These are phyloP conservation scores for Stenchaetothrips biformis DNA, from an alignment of 2,888 invertebrate species.

Conservation along the genomic window DNA sequence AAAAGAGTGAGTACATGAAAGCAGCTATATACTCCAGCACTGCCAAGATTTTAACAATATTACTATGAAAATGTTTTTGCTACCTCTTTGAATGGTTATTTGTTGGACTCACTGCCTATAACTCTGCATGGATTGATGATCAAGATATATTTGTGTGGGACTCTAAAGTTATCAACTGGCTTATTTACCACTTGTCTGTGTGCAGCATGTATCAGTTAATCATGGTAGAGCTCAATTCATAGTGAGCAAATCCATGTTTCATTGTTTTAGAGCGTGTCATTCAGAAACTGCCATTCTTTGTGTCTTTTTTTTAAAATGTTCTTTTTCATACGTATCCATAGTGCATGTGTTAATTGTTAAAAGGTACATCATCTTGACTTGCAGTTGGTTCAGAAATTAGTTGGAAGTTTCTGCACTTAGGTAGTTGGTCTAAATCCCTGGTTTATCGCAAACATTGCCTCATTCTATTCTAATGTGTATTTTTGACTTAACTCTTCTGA, in stretches of 20 bases:
- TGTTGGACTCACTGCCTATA: conserved; percentile 15
- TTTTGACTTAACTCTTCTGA: not conserved
- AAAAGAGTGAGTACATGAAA: not conserved
- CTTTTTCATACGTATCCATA: not conserved
- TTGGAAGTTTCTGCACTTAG: not conserved
- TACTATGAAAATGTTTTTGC: conserved; percentile 14
- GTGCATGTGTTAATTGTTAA: not conserved
- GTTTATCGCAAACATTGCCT: not conserved
- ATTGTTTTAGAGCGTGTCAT: not conserved
- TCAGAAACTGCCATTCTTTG: conserved; percentile 2
- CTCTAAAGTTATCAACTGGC: conserved; percentile 12
- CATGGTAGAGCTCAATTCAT: not conserved
- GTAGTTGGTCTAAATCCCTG: not conserved
- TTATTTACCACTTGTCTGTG: conserved; percentile 17
- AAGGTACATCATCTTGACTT: not conserved
- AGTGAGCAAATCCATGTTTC: not conserved
- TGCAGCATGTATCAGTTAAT: not conserved
- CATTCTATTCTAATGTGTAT: not conserved
- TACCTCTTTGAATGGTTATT: conserved; percentile 21
- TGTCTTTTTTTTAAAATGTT: conserved; percentile 4
- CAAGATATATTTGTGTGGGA: not conserved
- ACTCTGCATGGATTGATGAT: conserved; percentile 18
- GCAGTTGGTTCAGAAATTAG: not conserved
- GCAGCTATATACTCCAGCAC: conserved; percentile 18
- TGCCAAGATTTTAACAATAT: conserved; percentile 25